Evolutionary conservation across 1,140 invertebrate genomes (phyloP).

Genomic region (Helicoverpa zea): DNA sequence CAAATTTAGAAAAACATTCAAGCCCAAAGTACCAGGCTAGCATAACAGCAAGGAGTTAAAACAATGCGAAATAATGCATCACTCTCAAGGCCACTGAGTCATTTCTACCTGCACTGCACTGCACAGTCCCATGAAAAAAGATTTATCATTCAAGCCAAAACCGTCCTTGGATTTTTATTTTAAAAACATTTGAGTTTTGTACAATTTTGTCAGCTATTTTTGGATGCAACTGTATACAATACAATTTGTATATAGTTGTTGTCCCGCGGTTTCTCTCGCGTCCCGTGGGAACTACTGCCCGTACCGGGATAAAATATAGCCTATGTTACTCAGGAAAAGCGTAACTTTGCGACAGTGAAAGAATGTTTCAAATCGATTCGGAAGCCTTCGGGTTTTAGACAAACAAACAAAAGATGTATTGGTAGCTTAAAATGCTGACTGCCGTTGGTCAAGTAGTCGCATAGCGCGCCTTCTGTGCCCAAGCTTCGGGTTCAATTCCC

Average conservation of each 20-base stretch:
- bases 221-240: not conserved
- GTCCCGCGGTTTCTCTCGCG: not conserved
- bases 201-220: conserved; percentile 8
- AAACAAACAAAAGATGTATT: too few relatives aligned
- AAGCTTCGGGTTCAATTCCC: too few relatives aligned
- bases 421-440: too few relatives aligned
- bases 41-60: not conserved
- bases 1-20: too few relatives aligned
- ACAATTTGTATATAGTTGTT: not conserved
- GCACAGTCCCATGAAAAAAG: not conserved
- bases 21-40: not conserved
- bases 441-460: too few relatives aligned
- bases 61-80: conserved; percentile 8
- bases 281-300: too few relatives aligned
- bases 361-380: too few relatives aligned
- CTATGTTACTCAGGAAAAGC: too few relatives aligned
- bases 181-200: not conserved
- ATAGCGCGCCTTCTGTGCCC: too few relatives aligned
- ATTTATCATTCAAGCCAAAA: conserved; percentile 12
- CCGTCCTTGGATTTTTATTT: not conserved
- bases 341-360: too few relatives aligned
- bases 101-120: conserved; percentile 8
- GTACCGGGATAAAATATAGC: too few relatives aligned
- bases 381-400: too few relatives aligned
- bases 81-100: conserved; percentile 16